Percentiles rank a stretch among this genome's conserved stretches.
These are phyloP conservation scores for Myrmophylax atrothorax DNA, from an alignment of 2,113 vertebrate genomes.

Conservation along the genomic window DNA sequence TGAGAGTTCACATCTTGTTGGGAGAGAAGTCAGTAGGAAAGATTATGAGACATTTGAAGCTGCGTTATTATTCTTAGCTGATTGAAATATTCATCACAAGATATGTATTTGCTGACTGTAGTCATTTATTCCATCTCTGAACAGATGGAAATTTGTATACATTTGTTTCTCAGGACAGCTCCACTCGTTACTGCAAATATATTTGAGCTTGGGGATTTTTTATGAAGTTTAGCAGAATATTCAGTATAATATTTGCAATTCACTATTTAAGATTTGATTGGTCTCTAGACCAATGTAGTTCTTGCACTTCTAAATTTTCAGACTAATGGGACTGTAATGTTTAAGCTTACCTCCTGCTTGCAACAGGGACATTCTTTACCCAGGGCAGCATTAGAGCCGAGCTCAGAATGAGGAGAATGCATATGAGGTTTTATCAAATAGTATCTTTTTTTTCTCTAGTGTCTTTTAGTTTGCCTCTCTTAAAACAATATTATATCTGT, in stretches of 20 bases:
- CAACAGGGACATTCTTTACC: background rate
- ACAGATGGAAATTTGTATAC: slow-evolving; percentile 1
- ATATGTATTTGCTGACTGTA: background rate
- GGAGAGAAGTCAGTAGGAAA: background rate
- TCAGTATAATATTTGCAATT: background rate
- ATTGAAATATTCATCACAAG: slow-evolving; percentile 12
- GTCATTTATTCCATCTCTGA: background rate
- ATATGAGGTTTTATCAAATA: background rate
- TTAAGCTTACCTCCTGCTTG: background rate
- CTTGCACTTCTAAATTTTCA: background rate
- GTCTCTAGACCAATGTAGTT: background rate
- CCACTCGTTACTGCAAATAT: background rate
- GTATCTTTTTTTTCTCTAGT: background rate
- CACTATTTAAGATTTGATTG: background rate
- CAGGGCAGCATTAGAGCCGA: background rate
- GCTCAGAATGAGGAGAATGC: background rate
- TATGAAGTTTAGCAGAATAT: background rate
- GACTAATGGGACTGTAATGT: background rate
- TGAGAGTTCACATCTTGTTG: background rate
- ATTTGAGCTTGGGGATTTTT: background rate
- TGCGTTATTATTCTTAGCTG: slow-evolving; percentile 13
- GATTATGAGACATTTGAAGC: background rate
- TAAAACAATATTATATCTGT: background rate
- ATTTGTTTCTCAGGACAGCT: background rate
- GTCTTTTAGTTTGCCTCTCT: background rate